Base-by-base conservation (phyloP, 2,797 vertebrate species). In the Sebastes jordani region DNA sequence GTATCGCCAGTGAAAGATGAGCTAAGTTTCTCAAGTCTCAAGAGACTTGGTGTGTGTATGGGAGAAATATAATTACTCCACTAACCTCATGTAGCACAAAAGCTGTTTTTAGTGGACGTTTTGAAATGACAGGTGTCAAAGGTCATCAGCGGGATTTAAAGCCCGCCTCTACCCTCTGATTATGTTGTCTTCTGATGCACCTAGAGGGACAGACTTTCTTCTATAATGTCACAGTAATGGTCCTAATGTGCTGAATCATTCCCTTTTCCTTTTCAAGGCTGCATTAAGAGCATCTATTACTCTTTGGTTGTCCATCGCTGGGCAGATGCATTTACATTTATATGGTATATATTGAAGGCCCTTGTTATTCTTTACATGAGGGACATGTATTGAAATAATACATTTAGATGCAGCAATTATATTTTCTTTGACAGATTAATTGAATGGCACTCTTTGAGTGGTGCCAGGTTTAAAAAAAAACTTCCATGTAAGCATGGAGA, bases 151-250 rank as follows among this genome's bases (percentile, higher is more conserved):
- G 42, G 18, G 42, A 8, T 49, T 49, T 7, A 20, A 49, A 49
- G 2, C 42, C 42, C 42, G 2, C 42, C 42, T 49, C 16, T 49
- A 8, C 16, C 46, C 46, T 49, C 18, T 49, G 18, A 49, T 20
- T 49, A 38, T 16, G n/a, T 56, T 25, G 54, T 25, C 10, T 55
- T 22, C 49, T 54, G 20, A 54, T 54, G 20, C 18, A 49, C 18
- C 46, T 54, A n/a, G 6, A 54, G 20, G 49, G 4, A 52, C 10
- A 67, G 46, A 61, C 64, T 20, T 27, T 82, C 23, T n/a, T 68
- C 32, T 58, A 23, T 82, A 82, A 85, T 87, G 64, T 78, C 78
- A 73, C 73, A n/a, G 7, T 73, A 77, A 66, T 75, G 27, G 49
- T 81, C 25, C 78, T 67, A 52, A 55, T 71, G 55, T 14, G 54